Conservation (phyloP, 2,797 vertebrate species). For the Channa striata region DNA sequence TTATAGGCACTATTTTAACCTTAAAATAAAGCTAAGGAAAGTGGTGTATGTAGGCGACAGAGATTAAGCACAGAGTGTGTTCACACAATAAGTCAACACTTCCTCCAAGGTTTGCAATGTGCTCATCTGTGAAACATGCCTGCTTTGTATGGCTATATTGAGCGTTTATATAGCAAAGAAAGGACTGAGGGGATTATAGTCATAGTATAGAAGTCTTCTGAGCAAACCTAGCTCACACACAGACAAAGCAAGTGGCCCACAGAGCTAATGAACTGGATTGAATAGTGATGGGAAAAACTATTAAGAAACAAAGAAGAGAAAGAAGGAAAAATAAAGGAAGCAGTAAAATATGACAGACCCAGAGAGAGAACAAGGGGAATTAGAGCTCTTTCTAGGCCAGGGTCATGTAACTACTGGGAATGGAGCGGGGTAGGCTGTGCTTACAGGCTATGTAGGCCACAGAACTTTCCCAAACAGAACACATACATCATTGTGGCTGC, state of each 20-base stretch:
- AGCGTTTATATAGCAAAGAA: constrained; percentile 19
- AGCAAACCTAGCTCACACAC: not conserved
- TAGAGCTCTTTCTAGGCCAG: constrained; percentile 75
- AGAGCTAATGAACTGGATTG: not conserved
- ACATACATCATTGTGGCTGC: constrained; percentile 40
- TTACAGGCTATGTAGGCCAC: constrained; percentile 72
- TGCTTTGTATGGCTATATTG: constrained; percentile 4
- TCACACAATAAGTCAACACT: constrained; percentile 24
- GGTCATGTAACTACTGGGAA: constrained; percentile 67
- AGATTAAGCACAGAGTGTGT: constrained; percentile 42
- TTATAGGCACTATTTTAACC: not conserved
- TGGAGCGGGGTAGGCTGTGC: constrained; percentile 31
- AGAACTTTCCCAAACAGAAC: constrained; percentile 57
- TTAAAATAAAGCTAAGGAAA: constrained; percentile 13
- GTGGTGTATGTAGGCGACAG: constrained; percentile 36
- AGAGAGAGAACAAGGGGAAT: constrained; percentile 55
- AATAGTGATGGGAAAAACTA: constrained; percentile 23
- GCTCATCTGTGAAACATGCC: constrained; percentile 14
- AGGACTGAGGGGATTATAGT: not conserved
- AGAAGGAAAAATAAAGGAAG: not conserved
- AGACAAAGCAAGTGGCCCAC: constrained; percentile 5
- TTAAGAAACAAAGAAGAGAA: not conserved
- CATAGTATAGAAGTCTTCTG: not conserved
- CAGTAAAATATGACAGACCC: constrained; percentile 24
- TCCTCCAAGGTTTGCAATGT: constrained; percentile 9